Percentiles rank a stretch among this genome's conserved stretches.
Conservation (phyloP, 2,113 vertebrate species). For the Hirundichthys speculiger region DNA sequence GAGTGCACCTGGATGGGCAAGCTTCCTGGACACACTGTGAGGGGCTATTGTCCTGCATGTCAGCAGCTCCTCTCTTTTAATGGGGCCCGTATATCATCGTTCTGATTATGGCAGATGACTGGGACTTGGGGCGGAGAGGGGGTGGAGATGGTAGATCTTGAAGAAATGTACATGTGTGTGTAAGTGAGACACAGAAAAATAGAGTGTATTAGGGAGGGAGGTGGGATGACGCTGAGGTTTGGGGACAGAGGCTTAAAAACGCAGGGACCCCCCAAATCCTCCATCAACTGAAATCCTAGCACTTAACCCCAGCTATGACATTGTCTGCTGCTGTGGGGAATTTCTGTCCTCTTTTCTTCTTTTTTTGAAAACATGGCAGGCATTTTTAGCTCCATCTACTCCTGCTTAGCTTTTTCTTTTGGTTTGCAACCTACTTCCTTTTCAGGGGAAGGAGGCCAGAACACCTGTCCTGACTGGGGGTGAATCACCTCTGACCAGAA, state of each 20-base stretch:
- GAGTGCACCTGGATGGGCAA: slow-evolving; percentile 75
- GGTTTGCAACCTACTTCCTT: slow-evolving; percentile 54
- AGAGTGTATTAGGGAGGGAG: slow-evolving; percentile 49
- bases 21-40: slow-evolving; percentile 83
- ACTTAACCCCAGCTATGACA: slow-evolving; percentile 82
- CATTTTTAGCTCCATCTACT: slow-evolving; percentile 64
- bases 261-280: slow-evolving; percentile 76
- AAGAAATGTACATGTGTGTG: slow-evolving; percentile 52
- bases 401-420: slow-evolving; percentile 38
- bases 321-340: slow-evolving; percentile 71
- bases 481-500: slow-evolving; percentile 23
- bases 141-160: slow-evolving; percentile 60
- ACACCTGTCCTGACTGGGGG: slow-evolving; percentile 46
- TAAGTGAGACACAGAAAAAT: slow-evolving; percentile 28
- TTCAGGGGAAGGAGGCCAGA: slow-evolving; percentile 33
- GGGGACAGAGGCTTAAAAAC: slow-evolving; percentile 78
- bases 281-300: slow-evolving; percentile 81
- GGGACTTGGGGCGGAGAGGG: slow-evolving; percentile 60
- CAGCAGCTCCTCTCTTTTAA: slow-evolving; percentile 77
- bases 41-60: slow-evolving; percentile 80
- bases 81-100: slow-evolving; percentile 79
- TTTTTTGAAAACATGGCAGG: slow-evolving; percentile 46
- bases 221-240: slow-evolving; percentile 67
- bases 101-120: slow-evolving; percentile 76
- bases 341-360: slow-evolving; percentile 34